These are phyloP conservation scores for Spheniscus humboldti DNA, from an alignment of 2,797 vertebrate species.

Conservation along the genomic window DNA sequence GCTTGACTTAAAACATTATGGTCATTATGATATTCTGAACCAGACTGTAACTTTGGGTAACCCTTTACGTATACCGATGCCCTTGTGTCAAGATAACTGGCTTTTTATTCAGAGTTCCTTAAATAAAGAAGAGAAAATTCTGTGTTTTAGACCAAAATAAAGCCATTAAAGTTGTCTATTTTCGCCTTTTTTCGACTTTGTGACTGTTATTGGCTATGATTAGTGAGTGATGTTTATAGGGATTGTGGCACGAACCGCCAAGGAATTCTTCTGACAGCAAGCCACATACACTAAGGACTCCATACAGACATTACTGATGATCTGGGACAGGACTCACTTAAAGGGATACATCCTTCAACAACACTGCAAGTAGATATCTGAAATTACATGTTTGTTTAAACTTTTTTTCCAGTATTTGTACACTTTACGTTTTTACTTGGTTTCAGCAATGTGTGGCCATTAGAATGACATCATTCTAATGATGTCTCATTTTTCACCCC, in stretches of 20 bases:
- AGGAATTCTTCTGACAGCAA: not conserved
- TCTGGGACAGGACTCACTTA: not conserved
- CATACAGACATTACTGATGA: not conserved
- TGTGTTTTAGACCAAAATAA: not conserved
- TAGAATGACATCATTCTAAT: not conserved
- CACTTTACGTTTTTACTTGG: not conserved
- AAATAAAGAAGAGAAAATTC: not conserved
- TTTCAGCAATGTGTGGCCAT: not conserved
- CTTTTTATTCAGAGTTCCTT: not conserved
- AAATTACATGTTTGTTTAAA: not conserved
- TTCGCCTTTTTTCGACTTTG: not conserved
- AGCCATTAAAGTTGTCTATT: not conserved
- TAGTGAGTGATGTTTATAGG: not conserved
- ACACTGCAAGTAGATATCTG: not conserved
- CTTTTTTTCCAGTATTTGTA: not conserved
- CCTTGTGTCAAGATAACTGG: not conserved
- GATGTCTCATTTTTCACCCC: not conserved
- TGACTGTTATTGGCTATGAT: not conserved
- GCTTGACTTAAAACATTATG: not conserved
- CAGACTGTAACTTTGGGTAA: not conserved
- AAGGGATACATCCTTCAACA: not conserved
- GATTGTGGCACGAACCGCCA: not conserved
- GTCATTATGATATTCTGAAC: not conserved
- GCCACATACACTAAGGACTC: not conserved
- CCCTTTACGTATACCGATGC: not conserved